phyloP scores from a whole-genome alignment of 2,888 invertebrate species.

The Choristoneura rosaceana region DNA sequence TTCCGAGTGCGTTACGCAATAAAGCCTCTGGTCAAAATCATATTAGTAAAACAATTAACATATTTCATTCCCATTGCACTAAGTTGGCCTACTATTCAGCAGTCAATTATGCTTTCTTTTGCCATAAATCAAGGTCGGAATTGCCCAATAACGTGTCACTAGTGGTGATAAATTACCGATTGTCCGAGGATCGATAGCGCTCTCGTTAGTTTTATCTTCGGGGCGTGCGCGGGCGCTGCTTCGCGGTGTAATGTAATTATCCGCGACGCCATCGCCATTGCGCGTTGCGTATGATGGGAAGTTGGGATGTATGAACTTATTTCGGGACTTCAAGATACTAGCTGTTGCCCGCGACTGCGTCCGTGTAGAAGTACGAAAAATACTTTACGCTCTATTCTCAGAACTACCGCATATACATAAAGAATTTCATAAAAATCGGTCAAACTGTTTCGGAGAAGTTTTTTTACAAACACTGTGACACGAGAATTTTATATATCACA shows the following conservation, averaged over 20 bases:
- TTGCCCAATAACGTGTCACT: conserved; percentile 38
- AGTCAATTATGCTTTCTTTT: conserved; percentile 30
- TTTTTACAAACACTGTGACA: too few relatives aligned
- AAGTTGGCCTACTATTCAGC: conserved; percentile 10
- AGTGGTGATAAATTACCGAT: conserved; percentile 39
- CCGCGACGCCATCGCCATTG: conserved; percentile 6
- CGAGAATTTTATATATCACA: too few relatives aligned
- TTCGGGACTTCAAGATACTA: background rate
- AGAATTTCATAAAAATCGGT: too few relatives aligned
- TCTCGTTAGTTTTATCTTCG: conserved; percentile 69
- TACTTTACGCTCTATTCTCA: too few relatives aligned
- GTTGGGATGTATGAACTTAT: background rate
- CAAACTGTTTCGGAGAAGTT: too few relatives aligned
- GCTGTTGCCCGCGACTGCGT: too few relatives aligned
- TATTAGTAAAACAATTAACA: conserved; percentile 31
- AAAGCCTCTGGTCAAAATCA: too few relatives aligned
- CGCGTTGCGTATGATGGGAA: background rate
- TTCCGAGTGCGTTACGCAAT: too few relatives aligned
- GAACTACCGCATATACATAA: too few relatives aligned
- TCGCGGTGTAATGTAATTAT: conserved; percentile 36
- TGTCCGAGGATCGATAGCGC: conserved; percentile 60
- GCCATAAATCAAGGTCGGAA: conserved; percentile 35
- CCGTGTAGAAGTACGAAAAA: too few relatives aligned
- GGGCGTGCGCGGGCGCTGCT: conserved; percentile 56
- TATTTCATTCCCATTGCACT: conserved; percentile 19